A percentile compares a stretch with the other conserved stretches of the same genome.
Evolutionary conservation across 1,140 invertebrate genomes (phyloP).

Genomic region (Eriosoma lanigerum): DNA sequence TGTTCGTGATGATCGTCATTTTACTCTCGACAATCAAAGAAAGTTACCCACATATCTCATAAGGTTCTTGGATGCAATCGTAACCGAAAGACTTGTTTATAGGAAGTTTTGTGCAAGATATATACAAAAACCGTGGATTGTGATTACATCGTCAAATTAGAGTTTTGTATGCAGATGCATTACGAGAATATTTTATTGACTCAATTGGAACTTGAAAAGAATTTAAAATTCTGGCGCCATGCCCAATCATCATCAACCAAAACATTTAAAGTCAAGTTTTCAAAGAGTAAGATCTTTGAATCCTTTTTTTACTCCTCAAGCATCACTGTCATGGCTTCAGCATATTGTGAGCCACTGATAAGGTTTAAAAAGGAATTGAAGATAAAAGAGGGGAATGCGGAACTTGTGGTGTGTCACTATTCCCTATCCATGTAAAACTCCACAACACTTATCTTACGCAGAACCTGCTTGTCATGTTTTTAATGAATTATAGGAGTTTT

Average conservation of each 20-base stretch:
- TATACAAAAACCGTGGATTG: constrained; percentile 54
- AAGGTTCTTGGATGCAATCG: neutral
- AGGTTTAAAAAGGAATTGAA: too few relatives aligned
- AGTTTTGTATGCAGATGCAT: neutral
- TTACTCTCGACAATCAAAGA: neutral
- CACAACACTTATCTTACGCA: too few relatives aligned
- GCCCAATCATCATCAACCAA: constrained; percentile 16
- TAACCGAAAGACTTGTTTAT: constrained; percentile 49
- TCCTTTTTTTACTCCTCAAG: too few relatives aligned
- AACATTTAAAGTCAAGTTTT: too few relatives aligned
- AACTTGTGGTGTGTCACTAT: too few relatives aligned
- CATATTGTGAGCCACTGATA: too few relatives aligned
- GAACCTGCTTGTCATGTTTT: too few relatives aligned
- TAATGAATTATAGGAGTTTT: too few relatives aligned
- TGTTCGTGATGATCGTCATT: neutral
- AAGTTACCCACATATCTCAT: neutral
- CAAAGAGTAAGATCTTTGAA: too few relatives aligned
- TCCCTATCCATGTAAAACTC: too few relatives aligned
- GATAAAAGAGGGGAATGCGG: too few relatives aligned
- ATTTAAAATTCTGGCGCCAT: constrained; percentile 52
- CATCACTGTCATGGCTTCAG: too few relatives aligned
- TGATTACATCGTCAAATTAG: neutral
- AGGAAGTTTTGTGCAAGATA: constrained; percentile 55
- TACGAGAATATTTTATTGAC: neutral
- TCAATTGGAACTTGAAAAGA: constrained; percentile 54